Conservation (phyloP, 2,888 invertebrate species). For the Sarcophaga carnaria region DNA sequence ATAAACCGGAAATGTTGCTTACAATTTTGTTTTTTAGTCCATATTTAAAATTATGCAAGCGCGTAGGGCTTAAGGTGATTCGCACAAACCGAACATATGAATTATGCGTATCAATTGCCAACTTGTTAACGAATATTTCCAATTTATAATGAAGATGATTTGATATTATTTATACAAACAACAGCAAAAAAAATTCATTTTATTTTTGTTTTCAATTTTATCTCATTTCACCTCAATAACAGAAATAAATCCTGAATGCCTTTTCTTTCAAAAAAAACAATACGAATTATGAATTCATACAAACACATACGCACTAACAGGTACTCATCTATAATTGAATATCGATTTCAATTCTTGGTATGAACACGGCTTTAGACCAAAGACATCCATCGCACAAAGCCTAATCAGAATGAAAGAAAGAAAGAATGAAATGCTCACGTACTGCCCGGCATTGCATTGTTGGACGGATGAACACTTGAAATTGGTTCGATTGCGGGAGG, state of each 20-base stretch:
- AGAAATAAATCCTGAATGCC: background rate
- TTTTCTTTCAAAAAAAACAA: background rate
- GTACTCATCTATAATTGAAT: slow-evolving; percentile 76
- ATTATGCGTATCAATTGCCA: background rate
- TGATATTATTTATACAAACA: slow-evolving; percentile 26
- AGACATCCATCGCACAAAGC: background rate
- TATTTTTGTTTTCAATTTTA: slow-evolving; percentile 35
- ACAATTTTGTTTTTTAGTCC: too few relatives aligned
- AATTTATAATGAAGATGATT: slow-evolving; percentile 21
- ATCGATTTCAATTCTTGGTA: slow-evolving; percentile 74
- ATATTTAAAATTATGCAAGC: too few relatives aligned
- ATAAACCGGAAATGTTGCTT: too few relatives aligned
- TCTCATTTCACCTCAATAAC: background rate
- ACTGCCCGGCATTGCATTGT: slow-evolving; percentile 3
- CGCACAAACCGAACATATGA: too few relatives aligned
- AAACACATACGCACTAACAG: background rate
- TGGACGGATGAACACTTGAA: slow-evolving; percentile 38
- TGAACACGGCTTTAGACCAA: slow-evolving; percentile 62
- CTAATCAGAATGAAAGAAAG: background rate
- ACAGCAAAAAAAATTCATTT: background rate
- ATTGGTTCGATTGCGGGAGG: slow-evolving; percentile 67
- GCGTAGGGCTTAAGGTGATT: too few relatives aligned
- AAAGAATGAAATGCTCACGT: slow-evolving; percentile 47
- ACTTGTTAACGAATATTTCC: slow-evolving; percentile 7
- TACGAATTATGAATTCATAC: slow-evolving; percentile 45